Evolutionary conservation across 2,113 vertebrate genomes (phyloP).

Genomic region (Apteryx owenii): DNA sequence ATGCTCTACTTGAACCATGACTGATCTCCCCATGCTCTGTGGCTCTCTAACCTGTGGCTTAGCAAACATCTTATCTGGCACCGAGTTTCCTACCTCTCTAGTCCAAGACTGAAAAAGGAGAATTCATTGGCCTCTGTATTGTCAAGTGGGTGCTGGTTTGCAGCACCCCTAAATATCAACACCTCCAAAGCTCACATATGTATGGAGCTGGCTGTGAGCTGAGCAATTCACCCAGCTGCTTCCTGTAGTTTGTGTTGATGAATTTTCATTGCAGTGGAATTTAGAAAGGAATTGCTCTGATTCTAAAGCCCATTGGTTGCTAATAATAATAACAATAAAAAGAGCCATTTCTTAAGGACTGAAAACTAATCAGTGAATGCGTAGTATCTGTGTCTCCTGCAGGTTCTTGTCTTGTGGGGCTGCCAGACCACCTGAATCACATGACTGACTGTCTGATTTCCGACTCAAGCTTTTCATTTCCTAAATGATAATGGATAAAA

Average conservation of each 20-base stretch:
- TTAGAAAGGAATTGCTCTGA: conserved; percentile 48
- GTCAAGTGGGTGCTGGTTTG: background rate
- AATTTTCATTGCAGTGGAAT: conserved; percentile 19
- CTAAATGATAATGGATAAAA: conserved; percentile 74
- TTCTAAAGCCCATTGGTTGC: conserved; percentile 44
- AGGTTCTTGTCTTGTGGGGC: conserved; percentile 57
- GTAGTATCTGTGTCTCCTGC: conserved; percentile 20
- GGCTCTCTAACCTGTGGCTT: background rate
- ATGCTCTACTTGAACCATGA: background rate
- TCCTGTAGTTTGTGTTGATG: background rate
- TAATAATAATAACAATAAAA: conserved; percentile 55
- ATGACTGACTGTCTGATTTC: conserved; percentile 54
- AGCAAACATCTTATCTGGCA: background rate
- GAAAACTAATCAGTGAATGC: conserved; percentile 51
- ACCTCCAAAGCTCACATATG: background rate
- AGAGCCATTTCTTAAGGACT: conserved; percentile 37
- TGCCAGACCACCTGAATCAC: background rate
- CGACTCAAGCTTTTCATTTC: conserved; percentile 70
- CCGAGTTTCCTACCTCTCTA: background rate
- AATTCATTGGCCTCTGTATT: background rate
- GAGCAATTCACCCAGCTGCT: conserved; percentile 22
- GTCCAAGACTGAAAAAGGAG: background rate
- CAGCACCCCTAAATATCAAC: background rate
- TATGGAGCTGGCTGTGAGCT: background rate
- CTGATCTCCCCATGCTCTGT: accelerated